These are phyloP conservation scores for Drosophila malerkotliana DNA, from an alignment of 1,140 invertebrate genomes.

Conservation along the genomic window DNA sequence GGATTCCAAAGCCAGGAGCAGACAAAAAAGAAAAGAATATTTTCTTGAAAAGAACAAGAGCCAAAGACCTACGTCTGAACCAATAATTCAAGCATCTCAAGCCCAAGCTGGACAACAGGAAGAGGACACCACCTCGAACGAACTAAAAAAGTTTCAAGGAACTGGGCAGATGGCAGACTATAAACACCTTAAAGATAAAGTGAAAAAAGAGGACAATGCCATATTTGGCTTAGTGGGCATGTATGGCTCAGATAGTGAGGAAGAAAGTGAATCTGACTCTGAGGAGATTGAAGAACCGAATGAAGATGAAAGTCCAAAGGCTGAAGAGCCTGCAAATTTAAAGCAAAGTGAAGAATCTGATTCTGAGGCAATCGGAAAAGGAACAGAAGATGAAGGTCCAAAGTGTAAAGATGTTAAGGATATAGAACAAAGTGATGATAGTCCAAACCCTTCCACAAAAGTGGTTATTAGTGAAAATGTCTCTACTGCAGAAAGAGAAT, in stretches of 20 bases:
- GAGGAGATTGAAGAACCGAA: not conserved
- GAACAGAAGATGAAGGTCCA: not conserved
- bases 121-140: not conserved
- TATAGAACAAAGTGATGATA: not conserved
- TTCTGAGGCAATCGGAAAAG: not conserved
- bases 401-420: not conserved
- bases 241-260: slow-evolving; percentile 73
- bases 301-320: not conserved
- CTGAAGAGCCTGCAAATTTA: not conserved
- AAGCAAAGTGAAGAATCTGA: slow-evolving; percentile 10
- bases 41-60: not conserved
- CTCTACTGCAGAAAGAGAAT: not conserved
- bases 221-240: slow-evolving; percentile 63
- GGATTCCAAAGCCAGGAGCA: slow-evolving; percentile 6
- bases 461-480: not conserved
- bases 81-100: not conserved
- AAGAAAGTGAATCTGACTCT: slow-evolving; percentile 42
- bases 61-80: not conserved
- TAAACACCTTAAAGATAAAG: slow-evolving; percentile 53
- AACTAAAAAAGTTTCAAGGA: slow-evolving; percentile 52
- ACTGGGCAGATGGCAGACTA: slow-evolving; percentile 61
- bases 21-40: not conserved
- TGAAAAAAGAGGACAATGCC: slow-evolving; percentile 30
- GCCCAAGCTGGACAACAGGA: not conserved
- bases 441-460: not conserved